Evolutionary conservation across 2,888 invertebrate species (phyloP), one percentile per base, ranked within the genome.

Genomic region (Zaprionus obscuricornis): DNA sequence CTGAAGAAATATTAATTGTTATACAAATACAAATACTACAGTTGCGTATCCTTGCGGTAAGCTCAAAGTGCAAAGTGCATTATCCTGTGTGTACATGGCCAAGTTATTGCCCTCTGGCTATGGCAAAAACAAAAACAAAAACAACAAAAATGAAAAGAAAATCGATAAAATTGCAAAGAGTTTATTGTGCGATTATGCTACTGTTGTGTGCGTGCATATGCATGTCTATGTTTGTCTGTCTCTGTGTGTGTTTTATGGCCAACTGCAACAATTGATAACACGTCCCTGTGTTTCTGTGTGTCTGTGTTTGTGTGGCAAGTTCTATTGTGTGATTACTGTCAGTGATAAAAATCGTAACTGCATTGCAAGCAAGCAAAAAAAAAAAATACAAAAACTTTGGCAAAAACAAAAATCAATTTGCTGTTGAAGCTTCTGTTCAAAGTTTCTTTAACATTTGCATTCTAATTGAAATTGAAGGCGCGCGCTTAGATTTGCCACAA

Each of bases 21-120:
- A 10, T 17, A 34, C 27, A n/a, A 6, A 13, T 10, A 14, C 7
- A 27, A 26, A 1, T 14, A 20, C 18, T 52, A 20, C 17, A 18
- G 34, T n/a, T 22, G 31, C 14, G 18, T 54, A 54, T 58, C 49
- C 54, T 58, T 55, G 67, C 42, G 52, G 36, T 51, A 27, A 29
- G 26, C 36, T 26, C 59, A 83, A 59, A 78, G 69, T 68, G 69
- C 73, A 82, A 84, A 87, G 87, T 88, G 87, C 87, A 88, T 83
- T 87, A 88, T 85, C 88, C 88, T 87, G 29, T 52, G 22, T 57
- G 56, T 62, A 51, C 66, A 52, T 49, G 70, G 64, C 75, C 68
- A 75, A 83, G 87, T 87, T 86, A 87, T 77, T 87, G 87, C 87
- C 87, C 87, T 81, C 74, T 77, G 71, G 66, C 68, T 56, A 57